phyloP scores from a whole-genome alignment of 2,888 invertebrate genomes.

The Megalurothrips usitatus region DNA sequence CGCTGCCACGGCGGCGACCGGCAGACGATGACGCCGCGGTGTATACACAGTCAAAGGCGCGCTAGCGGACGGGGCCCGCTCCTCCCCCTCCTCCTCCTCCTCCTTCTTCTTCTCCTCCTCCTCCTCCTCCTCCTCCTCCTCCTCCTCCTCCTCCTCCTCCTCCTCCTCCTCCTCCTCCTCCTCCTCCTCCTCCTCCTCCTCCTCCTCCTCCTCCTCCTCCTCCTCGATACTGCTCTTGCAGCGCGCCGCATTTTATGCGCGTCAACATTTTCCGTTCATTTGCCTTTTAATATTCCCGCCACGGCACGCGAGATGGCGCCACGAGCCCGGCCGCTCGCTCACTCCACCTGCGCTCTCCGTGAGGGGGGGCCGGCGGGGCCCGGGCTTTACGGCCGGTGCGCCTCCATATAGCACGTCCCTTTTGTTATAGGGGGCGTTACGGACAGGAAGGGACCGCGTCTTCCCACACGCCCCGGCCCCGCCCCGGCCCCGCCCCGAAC shows the following conservation, averaged over 20 bases:
- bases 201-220: neutral
- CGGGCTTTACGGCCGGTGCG: neutral
- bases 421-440: neutral
- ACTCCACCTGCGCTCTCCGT: neutral
- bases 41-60: too few relatives aligned
- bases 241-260: neutral
- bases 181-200: neutral
- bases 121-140: too few relatives aligned
- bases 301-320: conserved; percentile 5
- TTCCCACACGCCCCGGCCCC: neutral
- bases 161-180: conserved; percentile 19
- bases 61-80: neutral
- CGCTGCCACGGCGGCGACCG: too few relatives aligned
- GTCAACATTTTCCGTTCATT: conserved; percentile 25
- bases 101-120: conserved; percentile 18
- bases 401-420: conserved; percentile 12
- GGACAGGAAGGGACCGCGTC: too few relatives aligned
- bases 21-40: neutral
- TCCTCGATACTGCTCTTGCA: neutral
- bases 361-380: neutral
- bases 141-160: neutral
- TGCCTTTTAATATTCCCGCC: conserved; percentile 22
- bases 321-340: neutral
- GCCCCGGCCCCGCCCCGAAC: neutral
- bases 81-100: neutral